Evolutionary conservation across 2,113 vertebrate species (phyloP), one percentile per base, ranked within the genome.

Genomic region (Sigmodon hispidus): DNA sequence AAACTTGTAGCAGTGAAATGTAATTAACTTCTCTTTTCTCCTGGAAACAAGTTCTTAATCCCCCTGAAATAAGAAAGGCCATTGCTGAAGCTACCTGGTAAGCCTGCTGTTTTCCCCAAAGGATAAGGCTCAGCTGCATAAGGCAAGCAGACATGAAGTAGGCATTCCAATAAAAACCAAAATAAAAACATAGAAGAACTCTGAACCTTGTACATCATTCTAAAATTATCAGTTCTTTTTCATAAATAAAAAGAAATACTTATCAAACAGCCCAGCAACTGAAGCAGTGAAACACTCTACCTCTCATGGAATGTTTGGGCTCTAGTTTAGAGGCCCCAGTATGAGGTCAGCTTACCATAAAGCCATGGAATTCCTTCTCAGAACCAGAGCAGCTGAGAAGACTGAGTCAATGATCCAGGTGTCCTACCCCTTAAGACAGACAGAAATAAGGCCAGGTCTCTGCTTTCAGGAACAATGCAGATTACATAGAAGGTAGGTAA

Each of bases 331-430:
- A 70, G 61, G 63, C 17, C 1, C 67, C 92, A 92, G 48, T 95
- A 70, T 97, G 97, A 97, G 69, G 90, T 96, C 96, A 93, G 83
- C 13, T 9, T 31, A 0, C 0, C 4, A 6, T 13, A 22, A 59
- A 36, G 22, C 0, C 10, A 1, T 2, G 3, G 87, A 65, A 61
- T 59, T 79, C 55, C 81, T 40, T n/a, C 24, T 21, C 0, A 3
- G 94, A 95, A 87, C 70, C 26, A 7, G 0, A 61, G 34, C 40
- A 57, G 48, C 92, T 93, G 83, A 76, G 43, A 34, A 45, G 34
- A 45, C 17, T 4, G 7, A 26, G 6, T 7, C n/a, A 34, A n/a
- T 0, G 5, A 43, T 22, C 15, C 21, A 61, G 9, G 26, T 0
- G 0, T 8, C 34, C 9, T 4, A 9, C n/a, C n/a, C n/a, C n/a